phyloP scores from a whole-genome alignment of 2,797 vertebrate species.

The Gymnopithys bicolor region DNA sequence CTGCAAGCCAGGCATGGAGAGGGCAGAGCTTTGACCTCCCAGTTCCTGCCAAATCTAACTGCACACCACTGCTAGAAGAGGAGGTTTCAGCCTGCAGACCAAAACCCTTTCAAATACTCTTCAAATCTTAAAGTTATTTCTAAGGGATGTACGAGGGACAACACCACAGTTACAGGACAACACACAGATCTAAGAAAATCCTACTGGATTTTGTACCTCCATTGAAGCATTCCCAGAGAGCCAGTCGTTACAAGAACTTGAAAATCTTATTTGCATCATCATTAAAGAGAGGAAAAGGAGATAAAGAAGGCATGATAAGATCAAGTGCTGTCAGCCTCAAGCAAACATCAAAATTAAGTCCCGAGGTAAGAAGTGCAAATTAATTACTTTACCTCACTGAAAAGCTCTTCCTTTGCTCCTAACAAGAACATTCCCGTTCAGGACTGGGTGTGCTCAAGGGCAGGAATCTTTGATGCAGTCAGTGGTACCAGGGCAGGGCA shows the following conservation, averaged over 20 bases:
- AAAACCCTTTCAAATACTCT: neutral
- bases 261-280: neutral
- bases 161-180: neutral
- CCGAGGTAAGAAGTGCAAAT: neutral
- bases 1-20: neutral
- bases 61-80: neutral
- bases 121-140: neutral
- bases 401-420: neutral
- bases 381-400: neutral
- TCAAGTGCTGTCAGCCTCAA: neutral
- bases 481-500: neutral
- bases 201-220: neutral
- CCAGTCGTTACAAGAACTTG: neutral
- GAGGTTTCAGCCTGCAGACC: neutral
- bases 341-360: constrained; percentile 2
- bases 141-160: neutral
- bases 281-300: neutral
- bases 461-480: neutral
- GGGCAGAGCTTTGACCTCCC: neutral
- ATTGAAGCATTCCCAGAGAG: neutral
- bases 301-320: neutral
- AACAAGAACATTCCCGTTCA: neutral
- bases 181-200: neutral
- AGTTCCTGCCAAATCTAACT: neutral
- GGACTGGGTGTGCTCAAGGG: neutral